phyloP scores from a whole-genome alignment of 1,140 invertebrate genomes.

The Octopus sinensis region DNA sequence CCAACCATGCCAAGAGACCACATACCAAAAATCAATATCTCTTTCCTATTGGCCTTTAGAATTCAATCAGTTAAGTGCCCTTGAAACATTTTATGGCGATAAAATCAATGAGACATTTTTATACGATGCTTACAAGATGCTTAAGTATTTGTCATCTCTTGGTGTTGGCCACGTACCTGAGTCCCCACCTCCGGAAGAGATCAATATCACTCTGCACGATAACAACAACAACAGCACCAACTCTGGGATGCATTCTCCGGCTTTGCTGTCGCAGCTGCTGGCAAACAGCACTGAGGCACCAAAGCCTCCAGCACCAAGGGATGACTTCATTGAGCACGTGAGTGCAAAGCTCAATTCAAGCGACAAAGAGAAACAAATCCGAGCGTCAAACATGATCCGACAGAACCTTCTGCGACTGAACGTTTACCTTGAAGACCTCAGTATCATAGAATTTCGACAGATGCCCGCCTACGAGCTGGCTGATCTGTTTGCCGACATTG shows the following conservation, averaged over 20 bases:
- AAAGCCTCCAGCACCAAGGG: background rate
- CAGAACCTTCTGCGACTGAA: conserved; percentile 50
- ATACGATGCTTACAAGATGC: conserved; percentile 35
- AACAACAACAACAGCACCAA: background rate
- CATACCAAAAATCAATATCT: conserved; percentile 49
- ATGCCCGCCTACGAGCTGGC: conserved; percentile 48
- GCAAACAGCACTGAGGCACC: background rate
- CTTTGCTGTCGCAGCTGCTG: background rate
- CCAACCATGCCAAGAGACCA: conserved; percentile 48
- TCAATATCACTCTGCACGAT: background rate
- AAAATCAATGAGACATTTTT: conserved; percentile 36
- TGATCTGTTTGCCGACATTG: conserved; percentile 52
- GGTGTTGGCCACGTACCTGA: background rate
- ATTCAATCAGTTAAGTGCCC: conserved; percentile 45
- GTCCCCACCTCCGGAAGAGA: background rate
- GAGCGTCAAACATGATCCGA: conserved; percentile 44
- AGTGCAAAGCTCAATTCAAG: conserved; percentile 5
- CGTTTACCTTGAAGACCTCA: conserved; percentile 50
- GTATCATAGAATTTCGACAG: conserved; percentile 48
- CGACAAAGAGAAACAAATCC: conserved; percentile 32
- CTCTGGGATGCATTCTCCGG: background rate
- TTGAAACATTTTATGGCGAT: conserved; percentile 36
- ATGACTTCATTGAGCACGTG: background rate
- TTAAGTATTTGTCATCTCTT: conserved; percentile 1
- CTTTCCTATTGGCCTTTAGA: conserved; percentile 53